Conservation (phyloP, 2,888 invertebrate species). For the Tetheella fluctuosa region DNA sequence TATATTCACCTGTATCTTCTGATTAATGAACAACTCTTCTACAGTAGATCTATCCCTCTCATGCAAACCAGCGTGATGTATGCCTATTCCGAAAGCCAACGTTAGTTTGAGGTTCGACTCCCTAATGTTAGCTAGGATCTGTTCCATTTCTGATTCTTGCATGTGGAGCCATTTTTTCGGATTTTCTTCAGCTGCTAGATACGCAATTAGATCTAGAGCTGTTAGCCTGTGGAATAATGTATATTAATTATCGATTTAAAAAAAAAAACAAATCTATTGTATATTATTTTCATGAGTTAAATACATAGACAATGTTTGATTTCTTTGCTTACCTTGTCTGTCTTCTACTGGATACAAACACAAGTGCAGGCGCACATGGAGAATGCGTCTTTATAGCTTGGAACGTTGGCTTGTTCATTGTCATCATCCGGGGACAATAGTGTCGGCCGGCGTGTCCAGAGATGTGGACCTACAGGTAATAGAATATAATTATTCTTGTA, state of each 20-base stretch:
- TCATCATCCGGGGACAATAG: slow-evolving; percentile 99
- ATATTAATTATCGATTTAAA: not conserved
- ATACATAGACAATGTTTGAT: too few species aligned
- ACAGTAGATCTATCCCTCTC: slow-evolving; percentile 95
- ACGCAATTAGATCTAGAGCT: slow-evolving; percentile 96
- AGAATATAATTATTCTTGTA: too few species aligned
- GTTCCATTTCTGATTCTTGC: slow-evolving; percentile 93
- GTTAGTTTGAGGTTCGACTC: slow-evolving; percentile 97
- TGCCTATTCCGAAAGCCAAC: slow-evolving; percentile 98
- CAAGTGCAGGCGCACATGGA: slow-evolving; percentile 94
- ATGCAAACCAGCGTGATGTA: slow-evolving; percentile 99
- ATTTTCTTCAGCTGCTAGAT: slow-evolving; percentile 94
- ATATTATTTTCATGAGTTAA: too few species aligned
- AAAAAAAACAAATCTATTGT: too few species aligned
- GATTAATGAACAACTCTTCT: slow-evolving; percentile 96
- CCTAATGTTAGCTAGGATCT: slow-evolving; percentile 87
- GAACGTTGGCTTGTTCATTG: slow-evolving; percentile 99
- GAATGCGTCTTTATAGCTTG: slow-evolving; percentile 97
- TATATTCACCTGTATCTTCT: slow-evolving; percentile 92
- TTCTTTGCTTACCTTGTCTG: slow-evolving; percentile 87
- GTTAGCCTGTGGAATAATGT: slow-evolving; percentile 87
- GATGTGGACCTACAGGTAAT: slow-evolving; percentile 87
- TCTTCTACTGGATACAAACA: slow-evolving; percentile 98
- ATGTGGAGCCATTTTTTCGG: slow-evolving; percentile 98
- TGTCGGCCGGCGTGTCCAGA: slow-evolving; percentile 98